Conservation (phyloP, 2,797 vertebrate species). For the Malacoctenus gilli region DNA sequence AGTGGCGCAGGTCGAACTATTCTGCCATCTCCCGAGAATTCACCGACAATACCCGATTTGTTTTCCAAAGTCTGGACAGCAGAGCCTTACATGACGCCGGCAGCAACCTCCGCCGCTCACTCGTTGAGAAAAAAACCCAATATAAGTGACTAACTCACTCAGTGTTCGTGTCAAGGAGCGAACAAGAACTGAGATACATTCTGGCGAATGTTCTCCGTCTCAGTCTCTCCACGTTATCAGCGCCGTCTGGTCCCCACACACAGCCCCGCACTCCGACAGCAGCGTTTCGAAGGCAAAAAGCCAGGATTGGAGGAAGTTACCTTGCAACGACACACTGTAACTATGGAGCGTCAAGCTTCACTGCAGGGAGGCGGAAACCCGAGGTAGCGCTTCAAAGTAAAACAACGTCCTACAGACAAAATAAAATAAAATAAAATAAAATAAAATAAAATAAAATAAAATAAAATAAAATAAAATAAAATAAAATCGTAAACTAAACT, state of each 20-base stretch:
- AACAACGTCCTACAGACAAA: not conserved
- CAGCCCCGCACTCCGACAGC: conserved; percentile 16
- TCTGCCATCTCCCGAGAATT: conserved; percentile 75
- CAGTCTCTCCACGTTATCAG: too few relatives aligned
- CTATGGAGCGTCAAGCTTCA: conserved; percentile 4
- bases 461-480: too few relatives aligned
- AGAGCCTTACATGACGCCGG: conserved; percentile 63
- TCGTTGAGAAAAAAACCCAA: not conserved
- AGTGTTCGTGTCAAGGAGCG: not conserved
- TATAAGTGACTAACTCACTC: conserved; percentile 47
- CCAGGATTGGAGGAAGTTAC: conserved; percentile 68
- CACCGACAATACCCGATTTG: conserved; percentile 63
- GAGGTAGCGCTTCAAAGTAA: conserved; percentile 53
- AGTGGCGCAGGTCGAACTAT: conserved; percentile 54
- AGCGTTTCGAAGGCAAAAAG: conserved; percentile 43
- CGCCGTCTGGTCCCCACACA: too few relatives aligned
- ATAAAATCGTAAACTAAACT: too few relatives aligned
- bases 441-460: too few relatives aligned
- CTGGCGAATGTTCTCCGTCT: too few relatives aligned
- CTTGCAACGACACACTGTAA: conserved; percentile 52
- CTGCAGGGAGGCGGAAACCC: too few relatives aligned
- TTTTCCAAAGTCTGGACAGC: conserved; percentile 69
- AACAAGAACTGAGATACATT: not conserved
- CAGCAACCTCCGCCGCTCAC: conserved; percentile 45
- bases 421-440: too few relatives aligned